Percentiles rank a stretch among this genome's conserved stretches.
Conservation (phyloP, 2,113 vertebrate genomes). For the Sakesphorus luctuosus region DNA sequence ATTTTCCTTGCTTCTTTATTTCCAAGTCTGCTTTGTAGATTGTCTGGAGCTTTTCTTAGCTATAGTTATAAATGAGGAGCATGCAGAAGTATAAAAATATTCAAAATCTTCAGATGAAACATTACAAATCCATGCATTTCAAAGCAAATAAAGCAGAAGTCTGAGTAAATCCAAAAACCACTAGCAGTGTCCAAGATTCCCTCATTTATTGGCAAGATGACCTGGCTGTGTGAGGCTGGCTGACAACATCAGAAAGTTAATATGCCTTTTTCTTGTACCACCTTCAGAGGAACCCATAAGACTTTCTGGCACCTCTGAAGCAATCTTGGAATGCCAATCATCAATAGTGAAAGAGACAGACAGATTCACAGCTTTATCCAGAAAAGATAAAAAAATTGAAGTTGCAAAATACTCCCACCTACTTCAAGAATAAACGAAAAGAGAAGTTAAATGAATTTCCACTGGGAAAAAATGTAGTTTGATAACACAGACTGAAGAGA, state of each 20-base stretch:
- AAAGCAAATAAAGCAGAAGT: conserved; percentile 10
- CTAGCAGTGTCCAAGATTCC: conserved; percentile 29
- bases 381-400: background rate
- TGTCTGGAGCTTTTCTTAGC: background rate
- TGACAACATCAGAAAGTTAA: conserved; percentile 38
- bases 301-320: conserved; percentile 19
- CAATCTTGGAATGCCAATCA: background rate
- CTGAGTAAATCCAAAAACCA: conserved; percentile 18
- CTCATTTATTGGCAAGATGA: conserved; percentile 47
- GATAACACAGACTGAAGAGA: background rate
- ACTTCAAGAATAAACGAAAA: background rate
- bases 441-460: background rate
- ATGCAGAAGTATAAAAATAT: background rate
- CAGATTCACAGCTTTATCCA: background rate
- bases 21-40: background rate
- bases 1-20: background rate
- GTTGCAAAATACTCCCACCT: background rate
- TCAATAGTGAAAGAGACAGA: background rate
- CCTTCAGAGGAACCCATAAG: conserved; percentile 31
- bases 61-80: background rate
- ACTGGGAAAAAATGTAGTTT: background rate
- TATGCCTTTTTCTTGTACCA: conserved; percentile 36
- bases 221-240: conserved; percentile 32
- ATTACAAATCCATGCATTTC: conserved; percentile 25
- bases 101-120: background rate